phyloP scores from a whole-genome alignment of 2,888 invertebrate species.

The Fragum sueziense region DNA sequence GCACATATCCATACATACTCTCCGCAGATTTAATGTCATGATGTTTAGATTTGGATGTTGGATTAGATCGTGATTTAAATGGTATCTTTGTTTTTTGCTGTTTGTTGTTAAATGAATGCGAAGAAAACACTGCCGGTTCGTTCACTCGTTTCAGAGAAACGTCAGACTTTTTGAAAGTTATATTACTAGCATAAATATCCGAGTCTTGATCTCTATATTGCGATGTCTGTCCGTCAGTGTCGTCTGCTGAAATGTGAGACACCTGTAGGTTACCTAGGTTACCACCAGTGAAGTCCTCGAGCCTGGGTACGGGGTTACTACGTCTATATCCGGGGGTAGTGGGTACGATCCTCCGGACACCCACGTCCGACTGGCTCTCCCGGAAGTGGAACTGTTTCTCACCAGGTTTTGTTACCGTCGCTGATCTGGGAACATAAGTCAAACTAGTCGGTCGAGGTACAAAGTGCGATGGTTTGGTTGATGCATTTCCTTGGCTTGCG shows the following conservation, averaged over 20 bases:
- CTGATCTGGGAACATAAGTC: neutral
- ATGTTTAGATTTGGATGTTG: neutral
- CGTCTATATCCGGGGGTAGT: constrained; percentile 4
- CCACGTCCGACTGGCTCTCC: constrained; percentile 48
- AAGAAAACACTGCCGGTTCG: constrained; percentile 24
- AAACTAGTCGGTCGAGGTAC: neutral
- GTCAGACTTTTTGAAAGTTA: constrained; percentile 22
- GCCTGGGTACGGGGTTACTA: constrained; percentile 29
- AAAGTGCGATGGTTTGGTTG: neutral
- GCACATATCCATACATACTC: constrained; percentile 68
- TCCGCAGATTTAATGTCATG: constrained; percentile 27
- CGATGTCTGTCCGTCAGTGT: neutral
- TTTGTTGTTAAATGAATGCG: neutral
- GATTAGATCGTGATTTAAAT: neutral
- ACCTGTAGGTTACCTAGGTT: neutral
- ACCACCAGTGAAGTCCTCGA: constrained; percentile 28
- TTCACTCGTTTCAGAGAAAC: constrained; percentile 16
- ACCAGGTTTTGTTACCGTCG: neutral
- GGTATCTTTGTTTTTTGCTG: neutral
- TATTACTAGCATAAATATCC: constrained; percentile 28
- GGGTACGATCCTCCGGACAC: constrained; percentile 30
- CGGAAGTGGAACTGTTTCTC: constrained; percentile 25
- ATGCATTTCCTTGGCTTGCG: neutral
- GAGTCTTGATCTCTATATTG: neutral
- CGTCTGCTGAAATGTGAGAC: neutral